A percentile compares a stretch with the other conserved stretches of the same genome.
phyloP scores from a whole-genome alignment of 2,797 vertebrate genomes.

The Macroramphosus scolopax region DNA sequence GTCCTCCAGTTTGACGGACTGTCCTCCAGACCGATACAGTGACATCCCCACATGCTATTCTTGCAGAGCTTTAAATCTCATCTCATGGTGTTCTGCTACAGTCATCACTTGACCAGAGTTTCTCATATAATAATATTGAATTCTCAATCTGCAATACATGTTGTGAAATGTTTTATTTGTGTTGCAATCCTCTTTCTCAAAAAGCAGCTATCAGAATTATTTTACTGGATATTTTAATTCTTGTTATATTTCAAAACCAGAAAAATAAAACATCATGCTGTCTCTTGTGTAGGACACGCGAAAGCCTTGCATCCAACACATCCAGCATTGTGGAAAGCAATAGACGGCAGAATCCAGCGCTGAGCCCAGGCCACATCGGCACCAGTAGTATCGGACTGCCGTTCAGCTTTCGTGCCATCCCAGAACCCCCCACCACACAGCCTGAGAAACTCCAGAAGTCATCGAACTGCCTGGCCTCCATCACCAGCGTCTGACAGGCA shows the following conservation, averaged over 20 bases:
- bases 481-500: slow-evolving; percentile 96
- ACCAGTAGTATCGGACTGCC: slow-evolving; percentile 85
- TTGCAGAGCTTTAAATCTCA: not conserved
- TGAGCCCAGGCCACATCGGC: slow-evolving; percentile 95
- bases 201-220: not conserved
- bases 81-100: not conserved
- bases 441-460: slow-evolving; percentile 98
- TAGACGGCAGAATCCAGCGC: slow-evolving; percentile 93
- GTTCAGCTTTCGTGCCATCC: slow-evolving; percentile 92
- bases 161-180: slow-evolving; percentile 13
- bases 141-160: slow-evolving; percentile 8
- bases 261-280: slow-evolving; percentile 1
- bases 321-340: slow-evolving; percentile 99
- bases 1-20: too few species aligned
- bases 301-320: slow-evolving; percentile 99
- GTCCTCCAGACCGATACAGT: not conserved
- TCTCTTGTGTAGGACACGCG: slow-evolving; percentile 86
- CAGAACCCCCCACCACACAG: slow-evolving; percentile 87
- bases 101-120: too few species aligned
- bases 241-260: slow-evolving; percentile 3
- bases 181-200: slow-evolving; percentile 2
- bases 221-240: not conserved
- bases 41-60: too few species aligned
- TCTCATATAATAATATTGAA: too few species aligned
- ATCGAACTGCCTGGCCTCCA: slow-evolving; percentile 98